Conservation (phyloP, 2,888 invertebrate genomes). For the Actias luna region DNA sequence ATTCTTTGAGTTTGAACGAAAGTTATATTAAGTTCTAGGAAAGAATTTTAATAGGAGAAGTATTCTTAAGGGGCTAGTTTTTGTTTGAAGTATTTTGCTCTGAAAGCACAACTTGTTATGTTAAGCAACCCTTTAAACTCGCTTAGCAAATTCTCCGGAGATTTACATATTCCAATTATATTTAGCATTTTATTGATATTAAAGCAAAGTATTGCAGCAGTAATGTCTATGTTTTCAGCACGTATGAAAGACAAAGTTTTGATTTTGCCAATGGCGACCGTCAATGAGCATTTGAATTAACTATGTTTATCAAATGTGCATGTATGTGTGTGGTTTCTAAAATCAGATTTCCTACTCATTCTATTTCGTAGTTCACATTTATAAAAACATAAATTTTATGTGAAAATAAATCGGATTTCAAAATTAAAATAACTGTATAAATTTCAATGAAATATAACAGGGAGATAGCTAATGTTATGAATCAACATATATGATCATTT, state of each 20-base stretch:
- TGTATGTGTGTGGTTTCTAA: no score
- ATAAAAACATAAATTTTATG: no score
- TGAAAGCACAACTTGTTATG: constrained; percentile 1
- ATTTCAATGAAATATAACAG: no score
- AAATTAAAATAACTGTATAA: no score
- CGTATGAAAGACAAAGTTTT: constrained; percentile 18
- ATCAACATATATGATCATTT: no score
- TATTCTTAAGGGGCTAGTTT: background rate
- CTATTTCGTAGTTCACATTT: no score
- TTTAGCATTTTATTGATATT: constrained; percentile 5
- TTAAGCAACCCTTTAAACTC: constrained; percentile 2
- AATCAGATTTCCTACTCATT: no score
- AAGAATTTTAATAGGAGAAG: constrained; percentile 6
- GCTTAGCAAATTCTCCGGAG: background rate
- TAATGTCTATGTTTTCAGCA: background rate
- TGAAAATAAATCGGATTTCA: no score
- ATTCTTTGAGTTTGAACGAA: background rate
- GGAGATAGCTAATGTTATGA: no score
- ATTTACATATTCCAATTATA: constrained; percentile 1
- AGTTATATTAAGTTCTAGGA: constrained; percentile 1
- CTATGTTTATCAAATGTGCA: no score
- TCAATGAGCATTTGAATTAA: no score
- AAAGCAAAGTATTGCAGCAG: background rate
- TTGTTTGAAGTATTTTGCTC: background rate
- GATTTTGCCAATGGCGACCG: no score